Evolutionary conservation across 2,888 invertebrate species (phyloP).

Genomic region (Pollenia angustigena): DNA sequence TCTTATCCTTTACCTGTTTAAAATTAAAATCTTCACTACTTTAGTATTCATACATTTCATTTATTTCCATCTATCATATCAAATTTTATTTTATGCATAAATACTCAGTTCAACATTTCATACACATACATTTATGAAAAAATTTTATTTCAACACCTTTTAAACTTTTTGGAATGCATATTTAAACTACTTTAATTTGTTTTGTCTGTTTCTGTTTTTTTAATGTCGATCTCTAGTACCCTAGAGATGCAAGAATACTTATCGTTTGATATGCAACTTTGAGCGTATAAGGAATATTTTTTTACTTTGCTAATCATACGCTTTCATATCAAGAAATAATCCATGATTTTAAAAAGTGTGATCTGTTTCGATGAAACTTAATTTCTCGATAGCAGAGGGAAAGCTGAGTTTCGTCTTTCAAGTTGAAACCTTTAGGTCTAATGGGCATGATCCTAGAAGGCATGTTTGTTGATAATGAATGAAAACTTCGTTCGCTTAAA

Average conservation of each 20-base stretch:
- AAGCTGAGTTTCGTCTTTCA: too few relatives aligned
- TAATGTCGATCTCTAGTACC: neutral
- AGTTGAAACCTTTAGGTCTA: too few relatives aligned
- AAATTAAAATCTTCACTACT: conserved; percentile 67
- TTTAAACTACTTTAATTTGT: neutral
- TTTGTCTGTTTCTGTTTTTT: neutral
- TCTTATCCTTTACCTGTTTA: conserved; percentile 40
- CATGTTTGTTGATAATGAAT: too few relatives aligned
- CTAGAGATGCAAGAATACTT: neutral
- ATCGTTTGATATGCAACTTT: too few relatives aligned
- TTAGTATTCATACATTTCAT: conserved; percentile 51
- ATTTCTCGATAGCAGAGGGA: too few relatives aligned
- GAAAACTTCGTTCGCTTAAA: too few relatives aligned
- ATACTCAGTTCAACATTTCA: neutral
- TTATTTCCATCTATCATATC: conserved; percentile 41
- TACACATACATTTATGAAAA: neutral
- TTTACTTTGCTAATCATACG: too few relatives aligned
- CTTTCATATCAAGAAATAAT: too few relatives aligned
- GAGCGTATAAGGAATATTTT: too few relatives aligned
- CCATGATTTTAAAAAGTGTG: too few relatives aligned
- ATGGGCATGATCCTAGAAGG: too few relatives aligned
- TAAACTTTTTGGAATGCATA: conserved; percentile 12
- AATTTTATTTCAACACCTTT: conserved; percentile 61
- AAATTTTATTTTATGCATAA: conserved; percentile 2
- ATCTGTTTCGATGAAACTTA: too few relatives aligned